A percentile compares a stretch with the other conserved stretches of the same genome.
These are phyloP conservation scores for Atta cephalotes DNA, from an alignment of 1,140 invertebrate genomes.

Conservation along the genomic window DNA sequence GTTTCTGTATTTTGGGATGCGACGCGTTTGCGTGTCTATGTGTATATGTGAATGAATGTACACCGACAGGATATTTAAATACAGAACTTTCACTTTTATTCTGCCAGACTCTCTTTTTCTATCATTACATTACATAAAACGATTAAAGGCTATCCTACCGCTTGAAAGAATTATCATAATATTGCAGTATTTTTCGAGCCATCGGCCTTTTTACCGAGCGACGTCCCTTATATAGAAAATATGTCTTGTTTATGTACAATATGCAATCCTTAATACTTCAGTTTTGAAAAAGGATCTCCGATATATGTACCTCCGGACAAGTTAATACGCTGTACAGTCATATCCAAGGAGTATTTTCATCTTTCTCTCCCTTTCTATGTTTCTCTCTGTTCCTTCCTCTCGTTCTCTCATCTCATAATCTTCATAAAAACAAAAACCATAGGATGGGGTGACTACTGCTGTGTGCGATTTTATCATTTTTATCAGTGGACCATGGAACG, in stretches of 20 bases:
- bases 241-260: slow-evolving; percentile 87
- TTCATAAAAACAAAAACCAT: slow-evolving; percentile 43
- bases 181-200: slow-evolving; percentile 86
- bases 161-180: slow-evolving; percentile 87
- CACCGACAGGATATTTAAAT: slow-evolving; percentile 79
- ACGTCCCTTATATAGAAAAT: slow-evolving; percentile 87
- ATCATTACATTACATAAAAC: slow-evolving; percentile 87
- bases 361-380: slow-evolving; percentile 56
- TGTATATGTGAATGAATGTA: slow-evolving; percentile 62
- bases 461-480: slow-evolving; percentile 53
- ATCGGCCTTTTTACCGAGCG: slow-evolving; percentile 83
- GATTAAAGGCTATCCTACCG: slow-evolving; percentile 86
- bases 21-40: not conserved
- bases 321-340: slow-evolving; percentile 85
- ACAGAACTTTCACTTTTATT: slow-evolving; percentile 87
- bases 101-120: slow-evolving; percentile 85
- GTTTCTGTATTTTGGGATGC: not conserved
- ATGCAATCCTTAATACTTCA: slow-evolving; percentile 85
- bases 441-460: slow-evolving; percentile 48
- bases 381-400: slow-evolving; percentile 47
- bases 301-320: slow-evolving; percentile 84
- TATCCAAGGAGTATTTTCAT: slow-evolving; percentile 82
- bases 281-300: slow-evolving; percentile 83
- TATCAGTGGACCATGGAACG: slow-evolving; percentile 5
- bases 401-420: slow-evolving; percentile 12